phyloP scores from a whole-genome alignment of 2,888 invertebrate species.

The Drosophila basisetae region DNA sequence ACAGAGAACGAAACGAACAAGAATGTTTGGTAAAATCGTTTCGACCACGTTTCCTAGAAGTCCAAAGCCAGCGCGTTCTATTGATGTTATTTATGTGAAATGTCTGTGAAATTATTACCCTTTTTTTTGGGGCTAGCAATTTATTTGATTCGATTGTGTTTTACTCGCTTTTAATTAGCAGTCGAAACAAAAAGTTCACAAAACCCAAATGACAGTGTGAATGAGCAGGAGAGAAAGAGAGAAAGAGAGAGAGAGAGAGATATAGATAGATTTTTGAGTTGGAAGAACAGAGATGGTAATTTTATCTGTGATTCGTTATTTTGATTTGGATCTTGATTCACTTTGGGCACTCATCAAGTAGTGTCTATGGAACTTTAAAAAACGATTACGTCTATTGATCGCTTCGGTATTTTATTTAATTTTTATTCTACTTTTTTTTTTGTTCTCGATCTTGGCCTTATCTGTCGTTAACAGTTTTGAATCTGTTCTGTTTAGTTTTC shows the following conservation, averaged over 20 bases:
- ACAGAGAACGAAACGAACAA: constrained; percentile 32
- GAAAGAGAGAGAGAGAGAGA: not conserved
- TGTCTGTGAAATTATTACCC: constrained; percentile 80
- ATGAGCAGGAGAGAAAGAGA: not conserved
- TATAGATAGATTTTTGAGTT: constrained; percentile 23
- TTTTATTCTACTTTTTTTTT: not conserved
- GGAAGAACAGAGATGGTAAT: constrained; percentile 70
- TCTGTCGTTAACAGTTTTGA: constrained; percentile 72
- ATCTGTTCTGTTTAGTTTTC: constrained; percentile 72
- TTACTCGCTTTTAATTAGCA: constrained; percentile 81
- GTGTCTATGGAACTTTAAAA: constrained; percentile 73
- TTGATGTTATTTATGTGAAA: constrained; percentile 81
- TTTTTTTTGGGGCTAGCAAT: constrained; percentile 65
- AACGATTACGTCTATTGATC: constrained; percentile 65
- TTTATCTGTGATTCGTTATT: constrained; percentile 70
- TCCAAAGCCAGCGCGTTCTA: constrained; percentile 54
- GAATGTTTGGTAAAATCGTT: constrained; percentile 64
- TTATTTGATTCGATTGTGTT: constrained; percentile 78
- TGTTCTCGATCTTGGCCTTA: constrained; percentile 9
- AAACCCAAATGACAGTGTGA: constrained; percentile 12
- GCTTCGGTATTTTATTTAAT: constrained; percentile 37
- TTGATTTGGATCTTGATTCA: constrained; percentile 73
- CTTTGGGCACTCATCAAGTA: constrained; percentile 78
- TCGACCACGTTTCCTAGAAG: constrained; percentile 73
- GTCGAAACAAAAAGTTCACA: constrained; percentile 51